A percentile compares a stretch with the other conserved stretches of the same genome.
Conservation (phyloP, 2,797 vertebrate species). For the Furcifer pardalis region DNA sequence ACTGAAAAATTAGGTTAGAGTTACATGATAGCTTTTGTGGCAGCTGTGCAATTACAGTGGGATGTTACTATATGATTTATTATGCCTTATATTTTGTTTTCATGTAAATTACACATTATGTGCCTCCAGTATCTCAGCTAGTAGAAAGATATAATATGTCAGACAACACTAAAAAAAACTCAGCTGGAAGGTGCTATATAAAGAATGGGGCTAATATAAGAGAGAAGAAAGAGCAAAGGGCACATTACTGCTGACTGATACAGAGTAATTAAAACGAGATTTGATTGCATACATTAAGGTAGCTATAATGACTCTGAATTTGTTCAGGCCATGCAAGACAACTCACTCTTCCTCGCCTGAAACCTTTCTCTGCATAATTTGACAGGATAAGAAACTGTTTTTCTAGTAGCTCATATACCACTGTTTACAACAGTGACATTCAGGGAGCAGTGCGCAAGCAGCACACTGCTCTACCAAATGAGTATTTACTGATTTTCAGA, state of each 20-base stretch:
- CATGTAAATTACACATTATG: not conserved
- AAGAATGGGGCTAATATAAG: not conserved
- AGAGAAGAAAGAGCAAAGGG: not conserved
- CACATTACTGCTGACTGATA: not conserved
- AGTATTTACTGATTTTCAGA: not conserved
- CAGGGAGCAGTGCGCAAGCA: not conserved
- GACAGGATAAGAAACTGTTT: not conserved
- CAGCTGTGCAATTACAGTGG: constrained; percentile 5
- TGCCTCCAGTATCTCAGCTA: not conserved
- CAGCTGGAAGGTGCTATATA: constrained; percentile 10
- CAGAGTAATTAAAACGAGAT: constrained; percentile 24
- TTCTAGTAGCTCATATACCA: not conserved
- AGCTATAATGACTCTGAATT: constrained; percentile 4
- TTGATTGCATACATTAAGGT: constrained; percentile 14
- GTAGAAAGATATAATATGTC: constrained; percentile 11
- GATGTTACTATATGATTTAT: constrained; percentile 15
- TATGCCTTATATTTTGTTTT: not conserved
- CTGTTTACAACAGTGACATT: not conserved
- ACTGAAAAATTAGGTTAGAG: not conserved
- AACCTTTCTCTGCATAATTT: constrained; percentile 3
- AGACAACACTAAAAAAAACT: not conserved
- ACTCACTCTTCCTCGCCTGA: not conserved
- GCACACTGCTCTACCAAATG: not conserved
- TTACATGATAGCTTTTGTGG: constrained; percentile 10
- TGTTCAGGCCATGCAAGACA: not conserved